phyloP scores from a whole-genome alignment of 2,797 vertebrate genomes.

The Chloroceryle amazona region DNA sequence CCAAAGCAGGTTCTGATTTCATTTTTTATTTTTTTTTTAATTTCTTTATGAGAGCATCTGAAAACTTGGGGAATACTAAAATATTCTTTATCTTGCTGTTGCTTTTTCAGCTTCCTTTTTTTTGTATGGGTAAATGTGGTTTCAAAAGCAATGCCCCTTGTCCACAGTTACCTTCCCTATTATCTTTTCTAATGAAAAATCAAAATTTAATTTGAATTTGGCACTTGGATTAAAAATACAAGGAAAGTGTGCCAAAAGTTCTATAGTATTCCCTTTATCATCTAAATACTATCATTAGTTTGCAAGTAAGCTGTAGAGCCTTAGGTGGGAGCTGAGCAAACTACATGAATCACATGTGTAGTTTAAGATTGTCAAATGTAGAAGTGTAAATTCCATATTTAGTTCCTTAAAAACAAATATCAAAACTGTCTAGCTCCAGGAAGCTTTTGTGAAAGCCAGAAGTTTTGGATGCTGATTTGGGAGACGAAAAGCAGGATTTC shows the following conservation, averaged over 20 bases:
- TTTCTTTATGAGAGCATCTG: neutral
- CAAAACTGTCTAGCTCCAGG: neutral
- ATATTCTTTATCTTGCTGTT: neutral
- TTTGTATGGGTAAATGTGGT: neutral
- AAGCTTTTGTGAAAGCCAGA: neutral
- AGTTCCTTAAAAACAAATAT: neutral
- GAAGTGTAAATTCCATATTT: neutral
- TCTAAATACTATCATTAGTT: conserved; percentile 4
- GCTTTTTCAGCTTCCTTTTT: neutral
- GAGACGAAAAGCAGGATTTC: neutral
- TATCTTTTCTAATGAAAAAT: conserved; percentile 5
- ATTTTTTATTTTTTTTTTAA: neutral
- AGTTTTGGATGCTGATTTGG: neutral
- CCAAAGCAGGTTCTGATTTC: neutral
- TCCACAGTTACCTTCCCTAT: neutral
- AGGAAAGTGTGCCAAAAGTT: neutral
- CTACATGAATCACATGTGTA: neutral
- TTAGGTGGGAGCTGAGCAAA: conserved; percentile 1
- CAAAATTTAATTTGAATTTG: neutral
- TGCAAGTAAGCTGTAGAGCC: neutral
- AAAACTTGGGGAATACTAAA: neutral
- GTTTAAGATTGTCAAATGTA: neutral
- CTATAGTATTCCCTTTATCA: neutral
- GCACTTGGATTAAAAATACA: neutral
- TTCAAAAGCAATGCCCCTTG: neutral